Evolutionary conservation across 2,888 invertebrate species (phyloP).

Genomic region (Odontomyia ornata): DNA sequence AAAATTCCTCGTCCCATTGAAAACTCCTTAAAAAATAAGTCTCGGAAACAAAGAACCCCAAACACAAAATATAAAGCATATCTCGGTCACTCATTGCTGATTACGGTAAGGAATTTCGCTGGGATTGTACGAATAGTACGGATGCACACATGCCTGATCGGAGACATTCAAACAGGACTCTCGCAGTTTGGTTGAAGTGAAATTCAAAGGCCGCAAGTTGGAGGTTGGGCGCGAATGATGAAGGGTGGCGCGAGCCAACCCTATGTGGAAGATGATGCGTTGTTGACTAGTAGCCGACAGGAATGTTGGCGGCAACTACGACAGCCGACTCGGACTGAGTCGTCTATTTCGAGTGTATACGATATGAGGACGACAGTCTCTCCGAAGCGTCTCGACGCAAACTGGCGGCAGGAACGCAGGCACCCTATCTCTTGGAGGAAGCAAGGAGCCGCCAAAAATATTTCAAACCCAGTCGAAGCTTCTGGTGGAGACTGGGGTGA

Average conservation of each 20-base stretch:
- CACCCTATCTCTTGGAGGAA: conserved; percentile 51
- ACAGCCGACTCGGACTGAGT: conserved; percentile 30
- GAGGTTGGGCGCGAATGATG: conserved; percentile 3
- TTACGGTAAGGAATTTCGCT: conserved; percentile 31
- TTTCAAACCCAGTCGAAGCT: conserved; percentile 15
- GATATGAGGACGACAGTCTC: conserved; percentile 52
- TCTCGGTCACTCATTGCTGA: conserved; percentile 41
- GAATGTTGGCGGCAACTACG: conserved; percentile 33
- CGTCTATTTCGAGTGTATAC: conserved; percentile 33
- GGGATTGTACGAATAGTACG: background rate
- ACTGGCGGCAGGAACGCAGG: conserved; percentile 53
- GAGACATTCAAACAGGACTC: conserved; percentile 14
- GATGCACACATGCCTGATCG: conserved; percentile 32
- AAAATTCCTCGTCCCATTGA: background rate
- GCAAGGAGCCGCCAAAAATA: conserved; percentile 50
- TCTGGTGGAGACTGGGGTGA: background rate
- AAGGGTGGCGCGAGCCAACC: conserved; percentile 7
- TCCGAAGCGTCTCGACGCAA: conserved; percentile 52
- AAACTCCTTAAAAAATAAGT: conserved; percentile 38
- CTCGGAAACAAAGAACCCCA: conserved; percentile 35
- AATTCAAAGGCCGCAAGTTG: conserved; percentile 29
- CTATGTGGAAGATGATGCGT: conserved; percentile 40
- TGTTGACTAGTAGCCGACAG: conserved; percentile 43
- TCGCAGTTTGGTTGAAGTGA: background rate
- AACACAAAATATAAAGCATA: conserved; percentile 22